These are phyloP conservation scores for Aspidiotus destructor DNA, from an alignment of 2,888 invertebrate genomes.

Conservation along the genomic window DNA sequence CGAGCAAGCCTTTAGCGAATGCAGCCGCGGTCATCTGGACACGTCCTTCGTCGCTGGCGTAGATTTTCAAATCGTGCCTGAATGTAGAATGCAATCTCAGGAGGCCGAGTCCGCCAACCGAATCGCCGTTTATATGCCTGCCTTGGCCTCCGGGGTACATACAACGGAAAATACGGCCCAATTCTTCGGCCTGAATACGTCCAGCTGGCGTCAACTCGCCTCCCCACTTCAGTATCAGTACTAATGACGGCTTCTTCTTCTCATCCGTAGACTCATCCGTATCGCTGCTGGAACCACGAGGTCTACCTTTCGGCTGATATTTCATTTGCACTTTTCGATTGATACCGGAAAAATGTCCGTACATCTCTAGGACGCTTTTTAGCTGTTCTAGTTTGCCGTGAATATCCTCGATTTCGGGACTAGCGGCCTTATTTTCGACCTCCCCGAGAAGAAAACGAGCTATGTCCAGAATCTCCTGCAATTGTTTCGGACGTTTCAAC, in stretches of 20 bases:
- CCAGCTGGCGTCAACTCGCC: constrained; percentile 98
- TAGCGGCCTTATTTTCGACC: constrained; percentile 76
- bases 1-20: constrained; percentile 94
- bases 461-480: constrained; percentile 95
- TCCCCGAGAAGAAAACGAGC: constrained; percentile 81
- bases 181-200: constrained; percentile 90
- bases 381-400: constrained; percentile 94
- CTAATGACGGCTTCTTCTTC: constrained; percentile 83
- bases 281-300: constrained; percentile 82
- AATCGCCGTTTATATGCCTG: constrained; percentile 58
- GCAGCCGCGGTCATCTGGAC: constrained; percentile 99
- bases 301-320: constrained; percentile 86
- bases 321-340: constrained; percentile 99
- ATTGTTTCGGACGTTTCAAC: constrained; percentile 90
- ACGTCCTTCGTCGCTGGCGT: constrained; percentile 97
- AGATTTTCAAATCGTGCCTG: constrained; percentile 97
- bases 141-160: constrained; percentile 99
- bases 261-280: constrained; percentile 50
- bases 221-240: constrained; percentile 98
- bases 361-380: constrained; percentile 99
- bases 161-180: constrained; percentile 96
- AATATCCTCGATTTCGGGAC: constrained; percentile 91
- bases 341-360: constrained; percentile 98
- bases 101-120: constrained; percentile 83
- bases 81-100: constrained; percentile 94